phyloP scores from a whole-genome alignment of 2,797 vertebrate genomes.

The Rhynchonycteris naso region DNA sequence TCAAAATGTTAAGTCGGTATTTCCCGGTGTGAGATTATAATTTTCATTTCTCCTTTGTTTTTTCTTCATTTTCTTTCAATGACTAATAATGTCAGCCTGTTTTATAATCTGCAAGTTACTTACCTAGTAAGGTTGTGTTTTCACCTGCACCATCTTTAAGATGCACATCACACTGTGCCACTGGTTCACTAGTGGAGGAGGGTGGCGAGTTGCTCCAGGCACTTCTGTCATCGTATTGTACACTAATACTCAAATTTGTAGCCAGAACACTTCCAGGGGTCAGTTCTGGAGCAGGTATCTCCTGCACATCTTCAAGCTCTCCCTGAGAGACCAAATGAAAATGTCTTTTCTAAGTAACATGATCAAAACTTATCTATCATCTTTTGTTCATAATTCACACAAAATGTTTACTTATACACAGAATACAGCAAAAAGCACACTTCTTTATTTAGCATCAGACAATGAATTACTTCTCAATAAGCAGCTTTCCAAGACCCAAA shows the following conservation, averaged over 20 bases:
- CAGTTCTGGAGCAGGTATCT: constrained; percentile 82
- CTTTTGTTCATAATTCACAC: not conserved
- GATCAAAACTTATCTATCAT: not conserved
- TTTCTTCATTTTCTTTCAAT: not conserved
- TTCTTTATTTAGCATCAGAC: not conserved
- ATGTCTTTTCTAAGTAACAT: constrained; percentile 18
- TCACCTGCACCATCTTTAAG: constrained; percentile 85
- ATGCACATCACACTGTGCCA: constrained; percentile 69
- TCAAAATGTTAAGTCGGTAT: not conserved
- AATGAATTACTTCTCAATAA: not conserved
- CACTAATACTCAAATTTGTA: constrained; percentile 79
- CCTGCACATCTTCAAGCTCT: constrained; percentile 84
- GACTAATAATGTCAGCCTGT: not conserved
- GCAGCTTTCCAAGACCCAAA: not conserved
- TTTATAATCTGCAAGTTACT: constrained; percentile 35
- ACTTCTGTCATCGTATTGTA: constrained; percentile 83
- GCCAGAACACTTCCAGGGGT: constrained; percentile 80
- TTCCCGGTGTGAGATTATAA: not conserved
- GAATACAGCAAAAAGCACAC: not conserved
- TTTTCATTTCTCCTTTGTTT: not conserved
- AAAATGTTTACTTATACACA: not conserved
- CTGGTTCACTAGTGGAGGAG: constrained; percentile 79
- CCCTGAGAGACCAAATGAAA: constrained; percentile 80
- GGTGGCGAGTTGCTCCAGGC: constrained; percentile 79
- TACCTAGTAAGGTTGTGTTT: constrained; percentile 86